Conservation (phyloP, 2,888 invertebrate species). For the Lamellibrachia columna region DNA sequence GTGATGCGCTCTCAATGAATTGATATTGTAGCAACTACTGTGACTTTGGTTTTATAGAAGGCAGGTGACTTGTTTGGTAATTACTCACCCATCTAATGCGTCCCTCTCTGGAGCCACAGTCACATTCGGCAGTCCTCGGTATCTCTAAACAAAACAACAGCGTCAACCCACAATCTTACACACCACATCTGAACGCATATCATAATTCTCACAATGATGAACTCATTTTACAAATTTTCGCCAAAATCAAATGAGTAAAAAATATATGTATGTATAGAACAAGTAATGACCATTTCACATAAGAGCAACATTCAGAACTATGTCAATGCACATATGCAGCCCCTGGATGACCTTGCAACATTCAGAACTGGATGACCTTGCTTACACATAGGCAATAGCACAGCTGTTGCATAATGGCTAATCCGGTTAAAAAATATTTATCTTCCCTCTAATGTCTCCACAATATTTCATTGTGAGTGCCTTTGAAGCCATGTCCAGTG, state of each 20-base stretch:
- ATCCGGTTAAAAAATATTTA: not conserved
- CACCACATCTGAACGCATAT: not conserved
- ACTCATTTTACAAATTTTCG: not conserved
- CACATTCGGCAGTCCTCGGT: constrained; percentile 55
- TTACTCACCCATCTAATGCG: constrained; percentile 24
- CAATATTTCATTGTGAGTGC: not conserved
- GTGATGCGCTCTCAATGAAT: too few species aligned
- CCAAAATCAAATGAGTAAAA: not conserved
- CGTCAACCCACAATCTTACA: not conserved
- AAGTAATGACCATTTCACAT: not conserved
- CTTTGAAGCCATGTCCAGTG: not conserved
- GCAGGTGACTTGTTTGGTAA: not conserved
- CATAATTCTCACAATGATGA: not conserved
- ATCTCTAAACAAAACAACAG: constrained; percentile 43
- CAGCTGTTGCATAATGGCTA: not conserved
- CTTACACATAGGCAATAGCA: not conserved
- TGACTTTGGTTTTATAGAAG: not conserved
- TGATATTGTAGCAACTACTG: not conserved
- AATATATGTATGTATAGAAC: not conserved
- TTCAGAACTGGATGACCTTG: not conserved
- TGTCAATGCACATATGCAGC: not conserved
- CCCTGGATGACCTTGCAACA: not conserved
- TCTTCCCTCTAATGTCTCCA: not conserved
- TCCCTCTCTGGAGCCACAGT: constrained; percentile 49
- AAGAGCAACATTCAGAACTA: not conserved